Percentiles rank a stretch among this genome's conserved stretches.
Evolutionary conservation across 2,888 invertebrate species (phyloP).

Genomic region (Drosophila ustulata): DNA sequence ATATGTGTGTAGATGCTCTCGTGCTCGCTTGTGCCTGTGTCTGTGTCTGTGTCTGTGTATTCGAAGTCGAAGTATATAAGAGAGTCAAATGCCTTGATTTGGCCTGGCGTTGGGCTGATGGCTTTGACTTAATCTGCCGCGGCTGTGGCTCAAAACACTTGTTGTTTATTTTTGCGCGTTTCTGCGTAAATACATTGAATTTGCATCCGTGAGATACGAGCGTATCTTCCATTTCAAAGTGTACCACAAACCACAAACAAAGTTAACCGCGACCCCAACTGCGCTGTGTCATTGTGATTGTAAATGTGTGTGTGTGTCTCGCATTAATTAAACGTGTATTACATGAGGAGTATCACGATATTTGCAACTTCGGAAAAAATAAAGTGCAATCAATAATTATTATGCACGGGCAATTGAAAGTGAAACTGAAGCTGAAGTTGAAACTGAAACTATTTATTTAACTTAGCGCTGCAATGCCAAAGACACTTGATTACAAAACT

Average conservation of each 20-base stretch:
- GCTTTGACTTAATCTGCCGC: conserved; percentile 11
- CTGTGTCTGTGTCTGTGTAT: neutral
- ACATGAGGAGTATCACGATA: conserved; percentile 3
- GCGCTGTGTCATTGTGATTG: neutral
- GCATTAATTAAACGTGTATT: conserved; percentile 17
- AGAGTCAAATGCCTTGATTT: conserved; percentile 22
- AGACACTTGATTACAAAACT: conserved; percentile 33
- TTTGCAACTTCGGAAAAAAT: conserved; percentile 5
- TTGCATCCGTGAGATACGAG: conserved; percentile 29
- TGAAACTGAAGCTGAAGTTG: conserved; percentile 16
- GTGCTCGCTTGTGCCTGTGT: neutral
- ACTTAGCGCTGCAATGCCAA: conserved; percentile 11
- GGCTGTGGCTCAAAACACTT: conserved; percentile 42
- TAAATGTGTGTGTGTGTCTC: conserved; percentile 1
- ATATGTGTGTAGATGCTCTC: conserved; percentile 23
- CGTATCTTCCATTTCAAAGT: conserved; percentile 23
- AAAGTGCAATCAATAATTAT: conserved; percentile 37
- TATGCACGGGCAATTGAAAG: conserved; percentile 18
- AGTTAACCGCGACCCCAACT: conserved; percentile 2
- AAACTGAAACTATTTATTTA: neutral
- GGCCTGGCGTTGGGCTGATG: conserved; percentile 6
- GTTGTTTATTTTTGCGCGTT: conserved; percentile 45
- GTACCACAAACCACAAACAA: conserved; percentile 18
- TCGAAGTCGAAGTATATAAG: conserved; percentile 10
- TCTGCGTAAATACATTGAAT: conserved; percentile 17